Evolutionary conservation across 2,797 vertebrate species (phyloP).

Genomic region (Emys orbicularis): DNA sequence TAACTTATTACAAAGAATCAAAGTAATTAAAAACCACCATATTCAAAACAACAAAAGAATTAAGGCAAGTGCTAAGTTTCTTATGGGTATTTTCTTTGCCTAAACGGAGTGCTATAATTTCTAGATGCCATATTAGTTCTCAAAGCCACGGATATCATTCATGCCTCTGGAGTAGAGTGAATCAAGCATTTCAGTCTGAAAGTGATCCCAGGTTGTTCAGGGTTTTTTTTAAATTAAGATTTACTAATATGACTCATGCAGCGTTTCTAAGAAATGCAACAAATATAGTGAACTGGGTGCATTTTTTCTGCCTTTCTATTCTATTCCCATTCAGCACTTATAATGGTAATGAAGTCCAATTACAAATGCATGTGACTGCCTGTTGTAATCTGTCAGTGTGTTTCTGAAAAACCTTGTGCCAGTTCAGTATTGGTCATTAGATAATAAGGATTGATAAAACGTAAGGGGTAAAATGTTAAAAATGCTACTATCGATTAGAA

Average conservation of each 20-base stretch:
- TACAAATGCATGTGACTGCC: slow-evolving; percentile 90
- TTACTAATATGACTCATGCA: neutral
- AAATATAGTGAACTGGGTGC: neutral
- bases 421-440: slow-evolving; percentile 87
- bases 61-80: neutral
- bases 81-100: slow-evolving; percentile 5
- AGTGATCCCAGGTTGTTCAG: neutral
- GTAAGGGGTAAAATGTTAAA: slow-evolving; percentile 87
- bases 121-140: neutral
- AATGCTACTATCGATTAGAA: slow-evolving; percentile 88
- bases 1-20: slow-evolving; percentile 9
- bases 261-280: neutral
- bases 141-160: slow-evolving; percentile 19
- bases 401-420: slow-evolving; percentile 82
- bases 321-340: slow-evolving; percentile 70
- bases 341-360: slow-evolving; percentile 92
- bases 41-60: neutral
- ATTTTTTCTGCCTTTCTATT: slow-evolving; percentile 58
- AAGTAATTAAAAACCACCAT: slow-evolving; percentile 10
- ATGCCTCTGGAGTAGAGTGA: neutral
- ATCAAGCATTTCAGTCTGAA: neutral
- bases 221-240: neutral
- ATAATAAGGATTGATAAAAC: slow-evolving; percentile 91
- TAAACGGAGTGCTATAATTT: slow-evolving; percentile 23
- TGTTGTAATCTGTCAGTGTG: slow-evolving; percentile 80